Conservation (phyloP, 2,113 vertebrate genomes). For the Melierax canorus region DNA sequence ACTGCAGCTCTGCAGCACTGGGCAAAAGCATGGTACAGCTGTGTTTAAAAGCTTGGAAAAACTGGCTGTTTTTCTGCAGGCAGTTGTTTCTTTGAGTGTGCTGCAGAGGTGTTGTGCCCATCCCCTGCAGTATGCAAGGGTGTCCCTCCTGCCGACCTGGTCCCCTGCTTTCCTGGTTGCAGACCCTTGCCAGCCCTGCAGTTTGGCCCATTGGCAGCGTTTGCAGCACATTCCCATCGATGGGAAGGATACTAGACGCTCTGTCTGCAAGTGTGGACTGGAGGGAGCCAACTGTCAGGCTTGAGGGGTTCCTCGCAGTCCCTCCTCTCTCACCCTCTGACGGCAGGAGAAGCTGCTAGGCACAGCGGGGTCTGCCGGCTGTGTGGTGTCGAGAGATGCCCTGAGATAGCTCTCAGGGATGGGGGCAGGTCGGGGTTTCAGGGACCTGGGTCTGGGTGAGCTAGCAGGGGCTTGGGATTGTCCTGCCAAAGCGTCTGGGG, state of each 20-base stretch:
- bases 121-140: too few relatives aligned
- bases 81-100: rapidly evolving
- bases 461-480: background rate
- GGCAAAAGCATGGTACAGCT: background rate
- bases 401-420: background rate
- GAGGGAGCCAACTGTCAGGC: background rate
- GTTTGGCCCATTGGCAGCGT: background rate
- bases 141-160: background rate
- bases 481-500: background rate
- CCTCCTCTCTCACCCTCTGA: background rate
- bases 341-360: background rate
- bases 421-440: background rate
- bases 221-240: background rate
- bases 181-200: too few relatives aligned
- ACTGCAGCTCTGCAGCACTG: background rate
- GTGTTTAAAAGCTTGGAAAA: background rate
- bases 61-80: background rate
- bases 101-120: background rate
- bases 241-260: background rate
- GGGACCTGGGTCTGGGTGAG: background rate
- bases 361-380: background rate
- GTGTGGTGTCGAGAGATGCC: rapidly evolving
- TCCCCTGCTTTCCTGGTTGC: background rate
- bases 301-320: background rate
- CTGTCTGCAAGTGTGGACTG: background rate